Evolutionary conservation across 2,888 invertebrate species (phyloP), one percentile per base, ranked within the genome.

Genomic region (Drosophila nr. medialis): DNA sequence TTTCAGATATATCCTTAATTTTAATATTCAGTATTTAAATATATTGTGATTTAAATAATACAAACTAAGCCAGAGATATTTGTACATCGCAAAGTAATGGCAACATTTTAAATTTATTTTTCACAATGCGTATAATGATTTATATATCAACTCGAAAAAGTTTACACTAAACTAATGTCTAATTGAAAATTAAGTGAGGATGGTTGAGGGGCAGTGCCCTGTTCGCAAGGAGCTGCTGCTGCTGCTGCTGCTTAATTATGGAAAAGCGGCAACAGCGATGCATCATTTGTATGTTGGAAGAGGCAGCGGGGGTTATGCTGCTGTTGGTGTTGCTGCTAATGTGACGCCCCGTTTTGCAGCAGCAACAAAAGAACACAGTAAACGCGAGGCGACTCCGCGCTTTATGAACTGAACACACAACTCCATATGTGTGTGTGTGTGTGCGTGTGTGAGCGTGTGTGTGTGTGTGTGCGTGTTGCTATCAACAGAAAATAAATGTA

Each of bases 401-500:
- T 64, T 80, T 72, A 80, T 80, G 48, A 80, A 67, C 63, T 64
- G 38, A 48, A 24, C 71, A 38, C 75, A 63, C 42, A 61, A 64
- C 15, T 4, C 24, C 38, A 11, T 13, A 5, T 27, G n/a, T 18
- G 34, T 21, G 15, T 32, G 61, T 18, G 38, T 27, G 30, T n/a
- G n/a, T n/a, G n/a, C n/a, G n/a, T n/a, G n/a, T n/a, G 53, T 36
- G 45, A 40, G 38, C 27, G 53, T 36, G 32, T 32, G 15, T 42
- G 53, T 30, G 34, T 63, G 49, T 34, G 51, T 63, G 63, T 75
- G 54, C 38, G 53, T 64, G 76, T 42, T 72, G 73, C 59, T 64
- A 72, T 72, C 69, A 67, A 68, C 64, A 67, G 63, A 56, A 77
- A 74, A 83, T 77, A 79, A 80, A 77, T 77, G 77, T 70, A 70